Percentiles rank a stretch among this genome's conserved stretches.
These are phyloP conservation scores for Nebria ingens DNA, from an alignment of 1,140 invertebrate genomes.

Conservation along the genomic window DNA sequence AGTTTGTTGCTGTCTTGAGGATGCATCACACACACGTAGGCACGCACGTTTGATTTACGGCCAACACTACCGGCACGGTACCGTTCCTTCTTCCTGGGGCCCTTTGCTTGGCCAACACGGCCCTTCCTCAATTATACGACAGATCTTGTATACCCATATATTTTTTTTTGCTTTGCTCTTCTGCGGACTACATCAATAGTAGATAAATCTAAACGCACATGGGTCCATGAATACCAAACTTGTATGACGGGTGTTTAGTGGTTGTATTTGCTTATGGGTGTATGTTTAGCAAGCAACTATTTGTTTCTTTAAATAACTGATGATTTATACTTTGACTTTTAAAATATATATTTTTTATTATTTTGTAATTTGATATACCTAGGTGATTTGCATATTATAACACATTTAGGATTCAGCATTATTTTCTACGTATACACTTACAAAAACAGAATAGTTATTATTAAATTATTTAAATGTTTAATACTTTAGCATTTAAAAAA, in stretches of 20 bases:
- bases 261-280: background rate
- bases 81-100: background rate
- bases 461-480: no score
- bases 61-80: background rate
- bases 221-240: background rate
- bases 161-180: no score
- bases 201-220: background rate
- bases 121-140: conserved; percentile 7
- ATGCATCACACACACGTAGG: background rate
- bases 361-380: no score
- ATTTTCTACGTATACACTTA: no score
- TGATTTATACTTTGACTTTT: no score
- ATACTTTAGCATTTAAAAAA: no score
- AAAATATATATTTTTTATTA: no score
- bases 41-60: conserved; percentile 1
- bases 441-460: no score
- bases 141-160: background rate
- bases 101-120: background rate
- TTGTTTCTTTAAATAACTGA: no score
- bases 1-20: background rate
- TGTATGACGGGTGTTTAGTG: background rate
- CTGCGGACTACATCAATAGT: conserved; percentile 2
- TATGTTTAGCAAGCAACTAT: background rate
- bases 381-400: no score
- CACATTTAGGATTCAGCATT: no score